Evolutionary conservation across 2,888 invertebrate species (phyloP).

Genomic region (Sipha maydis): DNA sequence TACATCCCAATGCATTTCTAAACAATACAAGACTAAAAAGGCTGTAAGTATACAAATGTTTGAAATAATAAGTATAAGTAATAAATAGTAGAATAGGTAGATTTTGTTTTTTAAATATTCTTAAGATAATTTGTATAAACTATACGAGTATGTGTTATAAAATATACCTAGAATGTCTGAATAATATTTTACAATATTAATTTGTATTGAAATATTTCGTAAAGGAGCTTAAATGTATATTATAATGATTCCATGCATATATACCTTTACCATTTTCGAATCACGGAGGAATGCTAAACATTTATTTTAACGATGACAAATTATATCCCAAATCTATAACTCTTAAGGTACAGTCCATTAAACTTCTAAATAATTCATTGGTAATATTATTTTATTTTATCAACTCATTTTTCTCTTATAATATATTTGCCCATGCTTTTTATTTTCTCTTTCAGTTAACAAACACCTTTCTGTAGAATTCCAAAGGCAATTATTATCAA

Average conservation of each 20-base stretch:
- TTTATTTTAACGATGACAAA: slow-evolving; percentile 40
- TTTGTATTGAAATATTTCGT: background rate
- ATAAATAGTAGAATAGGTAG: too few species aligned
- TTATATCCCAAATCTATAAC: slow-evolving; percentile 40
- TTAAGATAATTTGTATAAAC: background rate
- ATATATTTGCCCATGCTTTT: slow-evolving; percentile 14
- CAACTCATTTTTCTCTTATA: slow-evolving; percentile 20
- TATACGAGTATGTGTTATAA: too few species aligned
- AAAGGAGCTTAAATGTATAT: background rate
- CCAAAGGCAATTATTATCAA: slow-evolving; percentile 55
- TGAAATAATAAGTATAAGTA: too few species aligned
- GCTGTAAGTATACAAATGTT: slow-evolving; percentile 71
- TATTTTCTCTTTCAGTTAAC: slow-evolving; percentile 45
- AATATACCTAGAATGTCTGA: background rate
- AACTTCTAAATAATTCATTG: slow-evolving; percentile 48
- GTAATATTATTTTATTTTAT: slow-evolving; percentile 39
- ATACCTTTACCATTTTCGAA: background rate
- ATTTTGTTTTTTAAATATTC: background rate
- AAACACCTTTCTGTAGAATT: slow-evolving; percentile 48
- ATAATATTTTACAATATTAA: background rate
- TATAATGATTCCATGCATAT: background rate
- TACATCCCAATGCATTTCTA: slow-evolving; percentile 76
- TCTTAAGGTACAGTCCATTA: slow-evolving; percentile 52
- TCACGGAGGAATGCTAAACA: slow-evolving; percentile 44
- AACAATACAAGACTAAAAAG: slow-evolving; percentile 73